These are phyloP conservation scores for Neosalanx taihuensis DNA, from an alignment of 2,797 vertebrate genomes.

Conservation along the genomic window DNA sequence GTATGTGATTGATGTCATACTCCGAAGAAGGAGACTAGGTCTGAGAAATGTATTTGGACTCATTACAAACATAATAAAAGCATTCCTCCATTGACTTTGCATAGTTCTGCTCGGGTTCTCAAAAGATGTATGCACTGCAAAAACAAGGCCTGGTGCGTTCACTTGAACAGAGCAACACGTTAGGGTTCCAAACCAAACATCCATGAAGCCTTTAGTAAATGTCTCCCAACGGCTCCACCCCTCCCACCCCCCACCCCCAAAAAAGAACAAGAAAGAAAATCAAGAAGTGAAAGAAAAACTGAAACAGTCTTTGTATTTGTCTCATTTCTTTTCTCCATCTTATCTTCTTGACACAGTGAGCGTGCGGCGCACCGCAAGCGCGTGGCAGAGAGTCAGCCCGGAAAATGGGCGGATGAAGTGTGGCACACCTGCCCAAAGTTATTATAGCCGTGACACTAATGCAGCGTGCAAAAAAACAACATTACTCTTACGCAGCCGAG, in stretches of 20 bases:
- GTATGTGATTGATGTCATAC: constrained; percentile 45
- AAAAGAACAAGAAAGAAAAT: constrained; percentile 16
- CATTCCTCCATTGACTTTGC: constrained; percentile 45
- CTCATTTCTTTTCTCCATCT: background rate
- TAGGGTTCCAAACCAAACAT: constrained; percentile 12
- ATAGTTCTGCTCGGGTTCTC: constrained; percentile 39
- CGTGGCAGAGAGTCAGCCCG: background rate
- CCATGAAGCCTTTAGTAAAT: constrained; percentile 5
- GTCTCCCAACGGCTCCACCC: constrained; percentile 5
- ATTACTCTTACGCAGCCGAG: background rate
- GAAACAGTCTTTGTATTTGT: background rate
- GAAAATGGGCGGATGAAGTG: background rate
- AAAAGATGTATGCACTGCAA: constrained; percentile 45
- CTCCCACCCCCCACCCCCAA: background rate
- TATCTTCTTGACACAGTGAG: background rate
- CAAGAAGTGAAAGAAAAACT: constrained; percentile 7
- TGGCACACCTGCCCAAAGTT: constrained; percentile 8
- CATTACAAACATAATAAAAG: constrained; percentile 58
- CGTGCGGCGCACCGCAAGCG: background rate
- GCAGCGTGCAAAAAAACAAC: background rate
- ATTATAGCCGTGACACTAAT: constrained; percentile 7
- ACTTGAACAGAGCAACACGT: constrained; percentile 49
- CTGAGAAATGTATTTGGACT: constrained; percentile 37
- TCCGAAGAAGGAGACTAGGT: constrained; percentile 18
- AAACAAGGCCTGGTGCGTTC: constrained; percentile 44